Percentiles rank a stretch among this genome's conserved stretches.
These are phyloP conservation scores for Schizopygopsis pylzovi DNA, from an alignment of 2,797 vertebrate species.

Conservation along the genomic window DNA sequence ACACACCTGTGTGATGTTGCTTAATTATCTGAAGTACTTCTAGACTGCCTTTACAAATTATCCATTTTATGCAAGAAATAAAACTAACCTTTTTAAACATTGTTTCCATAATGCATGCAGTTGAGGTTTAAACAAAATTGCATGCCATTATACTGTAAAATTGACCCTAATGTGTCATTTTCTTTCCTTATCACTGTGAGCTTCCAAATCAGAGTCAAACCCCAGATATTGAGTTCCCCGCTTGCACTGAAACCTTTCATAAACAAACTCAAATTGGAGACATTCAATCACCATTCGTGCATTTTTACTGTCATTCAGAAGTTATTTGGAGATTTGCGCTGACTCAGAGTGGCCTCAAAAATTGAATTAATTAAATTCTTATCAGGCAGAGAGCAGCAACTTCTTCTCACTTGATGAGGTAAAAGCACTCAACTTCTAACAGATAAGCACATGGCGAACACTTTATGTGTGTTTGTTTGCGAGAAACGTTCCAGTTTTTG, in stretches of 20 bases:
- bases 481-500: slow-evolving; percentile 7
- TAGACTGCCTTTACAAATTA: background rate
- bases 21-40: slow-evolving; percentile 30
- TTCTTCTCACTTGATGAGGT: slow-evolving; percentile 55
- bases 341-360: slow-evolving; percentile 45
- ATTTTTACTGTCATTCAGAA: slow-evolving; percentile 34
- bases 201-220: background rate
- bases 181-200: slow-evolving; percentile 3
- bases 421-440: slow-evolving; percentile 54
- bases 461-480: slow-evolving; percentile 32
- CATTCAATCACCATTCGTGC: slow-evolving; percentile 25
- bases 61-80: background rate
- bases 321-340: slow-evolving; percentile 35
- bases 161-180: background rate
- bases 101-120: background rate
- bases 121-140: background rate
- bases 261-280: slow-evolving; percentile 24
- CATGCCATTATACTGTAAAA: background rate
- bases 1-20: background rate
- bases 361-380: slow-evolving; percentile 59
- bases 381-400: slow-evolving; percentile 50
- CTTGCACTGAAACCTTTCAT: slow-evolving; percentile 34
- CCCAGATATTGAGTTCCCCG: background rate
- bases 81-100: background rate
- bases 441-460: slow-evolving; percentile 20